Evolutionary conservation across 2,113 vertebrate genomes (phyloP), one percentile per base, ranked within the genome.

Genomic region (Cyprinodon brontotheroides): DNA sequence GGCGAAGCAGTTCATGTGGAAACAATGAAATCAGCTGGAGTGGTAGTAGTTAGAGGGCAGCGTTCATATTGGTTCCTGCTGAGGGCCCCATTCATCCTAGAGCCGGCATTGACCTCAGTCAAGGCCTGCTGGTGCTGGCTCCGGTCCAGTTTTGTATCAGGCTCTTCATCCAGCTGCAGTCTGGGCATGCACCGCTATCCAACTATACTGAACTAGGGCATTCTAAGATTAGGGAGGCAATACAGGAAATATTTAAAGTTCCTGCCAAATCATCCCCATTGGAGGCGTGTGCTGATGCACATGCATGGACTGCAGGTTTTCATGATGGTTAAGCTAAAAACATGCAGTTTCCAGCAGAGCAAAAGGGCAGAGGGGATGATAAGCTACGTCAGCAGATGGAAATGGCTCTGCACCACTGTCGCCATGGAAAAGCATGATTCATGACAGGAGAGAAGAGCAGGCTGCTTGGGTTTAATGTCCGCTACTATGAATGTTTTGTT

Each of bases 361-460:
- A 2, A 79, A 83, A 81, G 68, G 82, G 57, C 74, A 88, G 77
- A 79, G 70, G 77, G 68, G 68, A 86, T 17, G 70, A 64, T 74
- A 9, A 64, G 86, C 82, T 76, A 77, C 85, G 86, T 87, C 87
- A 80, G 87, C 83, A 80, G 48, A 80, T 61, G 66, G 79, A 79
- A 82, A 74, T 69, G 70, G 72, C 86, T 75, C 80, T 82, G 87
- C 87, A 85, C 85, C 75, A 77, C 70, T 13, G 64, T 87, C 41
- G 43, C 82, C 75, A 79, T 85, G 79, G 87, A 84, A 77, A 80
- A 69, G 69, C 41, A 38, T 79, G 83, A 88, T 86, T 90, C 85
- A 87, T 48, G 36, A 53, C 39, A 59, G 74, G 47, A 68, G 53
- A 50, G 68, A 22, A 47, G n/a, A 80, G 74, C 61, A 13, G 45